A percentile compares a stretch with the other conserved stretches of the same genome.
Evolutionary conservation across 1,140 invertebrate genomes (phyloP).

Genomic region (Heliconius hermathena): DNA sequence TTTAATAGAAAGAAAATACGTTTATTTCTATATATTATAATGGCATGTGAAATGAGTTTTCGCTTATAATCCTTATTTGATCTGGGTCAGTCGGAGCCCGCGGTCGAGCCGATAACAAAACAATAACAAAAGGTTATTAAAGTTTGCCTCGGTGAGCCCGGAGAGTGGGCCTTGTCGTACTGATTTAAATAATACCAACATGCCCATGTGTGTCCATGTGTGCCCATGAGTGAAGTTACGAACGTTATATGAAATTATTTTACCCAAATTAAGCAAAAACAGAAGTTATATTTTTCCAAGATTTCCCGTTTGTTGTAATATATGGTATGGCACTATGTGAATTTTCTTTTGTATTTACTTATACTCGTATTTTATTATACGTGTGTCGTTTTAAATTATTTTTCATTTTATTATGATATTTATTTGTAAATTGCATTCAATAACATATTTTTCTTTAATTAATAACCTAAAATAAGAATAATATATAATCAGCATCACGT

Average conservation of each 20-base stretch:
- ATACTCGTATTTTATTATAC: neutral
- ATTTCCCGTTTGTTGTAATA: neutral
- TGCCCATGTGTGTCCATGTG: neutral
- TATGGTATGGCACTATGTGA: neutral
- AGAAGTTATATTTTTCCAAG: neutral
- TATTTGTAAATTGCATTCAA: too few relatives aligned
- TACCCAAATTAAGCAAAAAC: constrained; percentile 17
- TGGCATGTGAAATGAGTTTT: constrained; percentile 44
- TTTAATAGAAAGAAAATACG: constrained; percentile 46
- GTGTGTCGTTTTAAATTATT: neutral
- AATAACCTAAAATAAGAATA: too few relatives aligned
- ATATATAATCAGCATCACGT: too few relatives aligned
- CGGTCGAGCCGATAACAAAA: constrained; percentile 42
- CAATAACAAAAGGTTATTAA: constrained; percentile 49
- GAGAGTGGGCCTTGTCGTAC: constrained; percentile 25
- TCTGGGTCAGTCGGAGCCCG: constrained; percentile 38
- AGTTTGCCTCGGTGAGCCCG: constrained; percentile 32
- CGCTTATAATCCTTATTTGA: constrained; percentile 42
- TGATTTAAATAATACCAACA: constrained; percentile 21
- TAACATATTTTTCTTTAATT: too few relatives aligned
- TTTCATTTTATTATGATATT: neutral
- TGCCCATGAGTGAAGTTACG: neutral
- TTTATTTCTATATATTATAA: constrained; percentile 34
- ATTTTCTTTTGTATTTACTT: neutral
- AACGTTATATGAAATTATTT: constrained; percentile 9